These are phyloP conservation scores for Actinia equina DNA, from an alignment of 64 coral and sea anemone genomes.

Conservation along the genomic window DNA sequence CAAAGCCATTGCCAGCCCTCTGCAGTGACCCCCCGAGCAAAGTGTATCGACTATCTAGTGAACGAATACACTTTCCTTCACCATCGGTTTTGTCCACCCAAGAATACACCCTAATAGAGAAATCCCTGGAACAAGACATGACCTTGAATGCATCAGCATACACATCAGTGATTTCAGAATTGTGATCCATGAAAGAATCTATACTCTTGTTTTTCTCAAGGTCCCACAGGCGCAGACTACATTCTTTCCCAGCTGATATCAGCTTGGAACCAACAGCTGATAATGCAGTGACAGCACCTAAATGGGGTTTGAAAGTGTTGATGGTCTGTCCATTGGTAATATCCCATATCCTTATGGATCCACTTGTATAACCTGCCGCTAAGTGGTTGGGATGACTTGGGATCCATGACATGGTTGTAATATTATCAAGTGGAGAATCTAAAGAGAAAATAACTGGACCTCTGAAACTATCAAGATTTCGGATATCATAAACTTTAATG, in stretches of 20 bases:
- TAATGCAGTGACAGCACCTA: constrained; percentile 33
- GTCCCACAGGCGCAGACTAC: constrained; percentile 42
- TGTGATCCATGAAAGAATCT: constrained; percentile 50
- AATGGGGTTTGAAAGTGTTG: constrained; percentile 42
- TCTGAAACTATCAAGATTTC: constrained; percentile 42
- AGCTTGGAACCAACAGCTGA: constrained; percentile 20
- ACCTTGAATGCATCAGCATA: constrained; percentile 73
- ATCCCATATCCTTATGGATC: constrained; percentile 70
- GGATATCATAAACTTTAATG: constrained; percentile 65
- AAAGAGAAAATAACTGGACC: neutral
- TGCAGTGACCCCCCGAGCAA: constrained; percentile 75
- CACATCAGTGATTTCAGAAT: constrained; percentile 63
- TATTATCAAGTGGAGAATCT: neutral
- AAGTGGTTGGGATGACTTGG: constrained; percentile 31
- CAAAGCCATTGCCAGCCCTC: constrained; percentile 89
- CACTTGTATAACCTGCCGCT: constrained; percentile 62
- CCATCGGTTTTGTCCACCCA: constrained; percentile 33
- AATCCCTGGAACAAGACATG: constrained; percentile 85
- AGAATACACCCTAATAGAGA: constrained; percentile 73
- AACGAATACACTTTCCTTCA: neutral
- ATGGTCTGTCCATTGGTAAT: constrained; percentile 29
- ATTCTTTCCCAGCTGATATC: constrained; percentile 47
- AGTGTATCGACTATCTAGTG: constrained; percentile 75
- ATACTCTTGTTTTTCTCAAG: constrained; percentile 23
- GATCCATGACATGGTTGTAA: neutral